Base-by-base conservation (phyloP, 1,140 invertebrate genomes). In the Trachymyrmex cornetzi region DNA sequence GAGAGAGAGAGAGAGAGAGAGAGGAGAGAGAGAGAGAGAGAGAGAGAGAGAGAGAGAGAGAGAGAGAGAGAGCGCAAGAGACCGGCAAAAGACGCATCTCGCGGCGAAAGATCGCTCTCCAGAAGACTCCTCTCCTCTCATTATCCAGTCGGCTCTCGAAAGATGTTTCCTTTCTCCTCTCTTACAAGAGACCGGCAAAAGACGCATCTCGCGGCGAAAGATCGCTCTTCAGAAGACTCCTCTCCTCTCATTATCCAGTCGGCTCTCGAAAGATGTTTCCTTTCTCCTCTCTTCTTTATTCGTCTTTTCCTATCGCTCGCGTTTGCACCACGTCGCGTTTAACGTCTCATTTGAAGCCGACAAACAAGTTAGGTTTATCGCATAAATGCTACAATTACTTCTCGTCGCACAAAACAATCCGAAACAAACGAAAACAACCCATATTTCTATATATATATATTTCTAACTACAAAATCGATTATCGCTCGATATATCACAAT, bases 41-140 rank as follows among this genome's bases (percentile, higher is more conserved):
- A 38, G n/a, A 44, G 61, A 48, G n/a, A 55, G 16, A 11, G 4
- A 61, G 24, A 71, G 24, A 67, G 9, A 3, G 19, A 50, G 27
- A 50, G 22, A 64, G n/a, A 64, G 34, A 53, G n/a, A 84, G 44
- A 34, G 22, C 53, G 34, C 12, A 50, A 77, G 63, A 88, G 27
- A 81, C 86, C 55, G 69, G 89, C 61, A 86, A 91, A 92, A 92
- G 89, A 89, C 92, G 85, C 85, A 86, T 87, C 85, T 82, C 50
- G 12, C 71, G 88, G 87, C 74, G 55, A 84, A 71, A 79, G 89
- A 92, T 92, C 90, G 89, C 55, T 82, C 55, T 74, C 87, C 34
- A n/a, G 22, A 77, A 85, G 57, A 6, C 61, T 57, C 12, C 22
- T 82, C 80, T 82, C 38, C 53, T 61, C 55, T 84, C 80, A 82